Evolutionary conservation across 2,888 invertebrate genomes (phyloP).

Genomic region (Pristionchus japonicus): DNA sequence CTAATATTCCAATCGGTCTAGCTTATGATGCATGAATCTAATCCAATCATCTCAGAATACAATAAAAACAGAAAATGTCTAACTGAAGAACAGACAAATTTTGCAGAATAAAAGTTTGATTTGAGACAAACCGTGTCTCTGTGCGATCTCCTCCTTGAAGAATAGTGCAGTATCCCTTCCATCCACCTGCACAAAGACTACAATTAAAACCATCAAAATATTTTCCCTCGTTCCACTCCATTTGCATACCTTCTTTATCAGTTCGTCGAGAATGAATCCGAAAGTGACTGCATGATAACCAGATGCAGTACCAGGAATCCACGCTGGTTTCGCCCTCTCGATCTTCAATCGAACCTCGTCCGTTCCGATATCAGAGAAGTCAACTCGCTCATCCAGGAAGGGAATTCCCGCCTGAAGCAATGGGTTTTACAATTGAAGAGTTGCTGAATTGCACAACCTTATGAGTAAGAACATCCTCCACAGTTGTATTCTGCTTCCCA

Average conservation of each 20-base stretch:
- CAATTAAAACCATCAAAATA: background rate
- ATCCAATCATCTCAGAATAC: background rate
- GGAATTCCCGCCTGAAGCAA: conserved; percentile 75
- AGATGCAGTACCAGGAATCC: conserved; percentile 72
- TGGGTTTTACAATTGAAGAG: background rate
- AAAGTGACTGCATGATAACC: conserved; percentile 76
- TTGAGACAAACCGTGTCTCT: conserved; percentile 54
- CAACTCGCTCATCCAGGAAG: conserved; percentile 70
- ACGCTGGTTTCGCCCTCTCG: conserved; percentile 74
- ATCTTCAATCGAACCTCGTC: conserved; percentile 70
- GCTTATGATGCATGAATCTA: background rate
- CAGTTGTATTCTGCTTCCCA: conserved; percentile 76
- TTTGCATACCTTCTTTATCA: conserved; percentile 53
- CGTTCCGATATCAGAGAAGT: conserved; percentile 67
- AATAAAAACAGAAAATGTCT: background rate
- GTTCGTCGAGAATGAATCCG: conserved; percentile 71
- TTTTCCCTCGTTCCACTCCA: background rate
- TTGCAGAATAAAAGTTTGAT: background rate
- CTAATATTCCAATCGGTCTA: background rate
- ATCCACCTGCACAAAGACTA: conserved; percentile 51
- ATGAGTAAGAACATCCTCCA: conserved; percentile 76
- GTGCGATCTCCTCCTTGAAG: conserved; percentile 73
- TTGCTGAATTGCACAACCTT: conserved; percentile 65
- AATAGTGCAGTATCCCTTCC: conserved; percentile 61
- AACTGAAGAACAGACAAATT: background rate